These are phyloP conservation scores for Heliconius nattereri DNA, from an alignment of 1,140 invertebrate genomes.

Conservation along the genomic window DNA sequence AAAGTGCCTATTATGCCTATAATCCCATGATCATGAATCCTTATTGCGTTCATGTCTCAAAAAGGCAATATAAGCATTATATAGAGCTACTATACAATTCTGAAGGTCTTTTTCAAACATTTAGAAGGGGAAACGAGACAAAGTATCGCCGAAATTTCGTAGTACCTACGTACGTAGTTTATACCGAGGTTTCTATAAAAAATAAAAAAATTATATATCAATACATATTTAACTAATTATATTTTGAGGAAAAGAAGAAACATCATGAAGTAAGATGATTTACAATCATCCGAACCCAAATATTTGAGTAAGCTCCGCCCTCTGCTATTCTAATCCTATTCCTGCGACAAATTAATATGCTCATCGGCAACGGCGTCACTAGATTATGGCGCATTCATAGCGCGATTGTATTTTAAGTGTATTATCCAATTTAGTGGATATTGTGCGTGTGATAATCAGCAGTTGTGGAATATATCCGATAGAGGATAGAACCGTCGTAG, in stretches of 20 bases:
- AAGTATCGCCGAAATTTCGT: no score
- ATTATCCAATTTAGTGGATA: conserved; percentile 80
- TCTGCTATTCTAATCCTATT: conserved; percentile 68
- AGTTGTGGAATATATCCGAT: conserved; percentile 56
- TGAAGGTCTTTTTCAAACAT: not conserved
- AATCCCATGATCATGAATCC: not conserved
- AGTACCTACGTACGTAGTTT: no score
- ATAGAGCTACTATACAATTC: conserved; percentile 36
- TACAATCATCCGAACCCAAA: not conserved
- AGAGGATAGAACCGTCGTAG: conserved; percentile 46
- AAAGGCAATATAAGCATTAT: conserved; percentile 61
- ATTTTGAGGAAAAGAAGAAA: no score
- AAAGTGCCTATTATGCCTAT: not conserved
- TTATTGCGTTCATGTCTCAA: not conserved
- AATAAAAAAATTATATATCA: no score
- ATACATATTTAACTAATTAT: no score
- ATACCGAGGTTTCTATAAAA: no score
- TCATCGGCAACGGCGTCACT: conserved; percentile 77
- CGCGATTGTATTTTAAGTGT: conserved; percentile 81
- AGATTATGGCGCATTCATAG: conserved; percentile 76
- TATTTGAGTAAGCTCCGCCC: conserved; percentile 20
- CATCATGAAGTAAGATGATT: no score
- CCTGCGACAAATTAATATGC: conserved; percentile 79
- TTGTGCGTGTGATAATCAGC: conserved; percentile 77
- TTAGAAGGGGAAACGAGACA: not conserved